Evolutionary conservation across 2,113 vertebrate genomes (phyloP), one percentile per base, ranked within the genome.

Genomic region (Xiphophorus couchianus): DNA sequence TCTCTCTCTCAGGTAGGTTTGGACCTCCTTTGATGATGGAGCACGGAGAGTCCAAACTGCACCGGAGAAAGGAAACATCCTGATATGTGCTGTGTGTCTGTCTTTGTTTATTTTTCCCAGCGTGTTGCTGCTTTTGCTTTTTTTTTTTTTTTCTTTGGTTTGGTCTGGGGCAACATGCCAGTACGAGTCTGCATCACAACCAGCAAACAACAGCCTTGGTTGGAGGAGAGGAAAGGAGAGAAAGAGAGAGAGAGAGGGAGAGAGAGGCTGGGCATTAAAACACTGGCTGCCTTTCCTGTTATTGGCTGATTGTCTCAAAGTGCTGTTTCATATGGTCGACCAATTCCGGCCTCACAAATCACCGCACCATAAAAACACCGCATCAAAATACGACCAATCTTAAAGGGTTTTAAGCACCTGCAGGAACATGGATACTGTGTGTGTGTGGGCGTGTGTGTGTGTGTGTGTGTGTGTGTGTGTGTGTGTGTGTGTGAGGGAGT

Each of bases 141-240:
- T 73, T 90, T 86, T 90, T 48, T 8, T 17, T 54, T 54, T 10
- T 54, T 54, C n/a, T 25, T 10, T 25, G 66, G 77, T 84, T 71
- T 82, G 86, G 82, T 80, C 81, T 64, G 82, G 78, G 88, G 89
- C 84, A 83, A 82, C 88, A 81, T 92, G 90, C 83, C 84, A 90
- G 66, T 77, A 73, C 66, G 61, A 39, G 33, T 91, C 84, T 90
- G 70, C 82, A 83, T 91, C 88, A 92, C 74, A 70, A 39, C 74
- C 70, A 28, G 64, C 73, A 82, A 83, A 88, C 84, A 84, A 78
- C 66, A 83, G 88, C 28, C 15, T 71, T 71, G 42, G 74, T 29
- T 39, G 15, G 22, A 69, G 73, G 37, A 62, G 66, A 80, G 76
- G 25, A 76, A 42, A 4, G 70, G 2, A 35, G 67, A 35, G 7